phyloP scores from a whole-genome alignment of 2,113 vertebrate species.

The Equus przewalskii region DNA sequence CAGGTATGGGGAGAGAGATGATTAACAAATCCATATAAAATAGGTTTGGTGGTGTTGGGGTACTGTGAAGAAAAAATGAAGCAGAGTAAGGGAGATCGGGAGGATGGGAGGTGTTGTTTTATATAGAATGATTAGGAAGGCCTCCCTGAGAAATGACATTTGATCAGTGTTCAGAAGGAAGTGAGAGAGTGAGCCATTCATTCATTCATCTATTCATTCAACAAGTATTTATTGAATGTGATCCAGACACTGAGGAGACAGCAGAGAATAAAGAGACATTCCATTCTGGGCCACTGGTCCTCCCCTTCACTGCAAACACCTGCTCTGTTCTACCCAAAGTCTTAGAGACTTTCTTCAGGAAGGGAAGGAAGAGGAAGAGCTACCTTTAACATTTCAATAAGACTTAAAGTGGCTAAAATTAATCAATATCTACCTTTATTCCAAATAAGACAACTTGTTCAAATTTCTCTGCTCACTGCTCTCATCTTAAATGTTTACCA shows the following conservation, averaged over 20 bases:
- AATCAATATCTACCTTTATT: constrained; percentile 1
- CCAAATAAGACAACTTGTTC: background rate
- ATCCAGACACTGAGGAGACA: background rate
- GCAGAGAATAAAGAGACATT: background rate
- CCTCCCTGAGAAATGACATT: background rate
- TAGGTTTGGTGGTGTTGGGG: background rate
- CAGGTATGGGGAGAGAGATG: background rate
- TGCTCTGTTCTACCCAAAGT: background rate
- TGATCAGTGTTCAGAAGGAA: background rate
- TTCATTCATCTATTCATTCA: background rate
- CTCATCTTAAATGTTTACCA: constrained; percentile 1
- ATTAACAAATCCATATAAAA: background rate
- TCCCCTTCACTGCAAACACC: background rate
- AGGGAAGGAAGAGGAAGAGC: background rate
- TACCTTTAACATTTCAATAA: background rate
- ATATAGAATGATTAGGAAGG: background rate
- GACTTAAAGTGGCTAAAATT: constrained; percentile 17
- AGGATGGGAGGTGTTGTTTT: background rate
- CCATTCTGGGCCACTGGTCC: background rate
- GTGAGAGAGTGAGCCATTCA: background rate
- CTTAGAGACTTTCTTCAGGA: background rate
- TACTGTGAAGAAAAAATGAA: background rate
- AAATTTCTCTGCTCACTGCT: background rate
- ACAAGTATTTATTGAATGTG: background rate
- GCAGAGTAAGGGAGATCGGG: background rate